These are phyloP conservation scores for Hiodon tergisus DNA, from an alignment of 2,113 vertebrate genomes.

Conservation along the genomic window DNA sequence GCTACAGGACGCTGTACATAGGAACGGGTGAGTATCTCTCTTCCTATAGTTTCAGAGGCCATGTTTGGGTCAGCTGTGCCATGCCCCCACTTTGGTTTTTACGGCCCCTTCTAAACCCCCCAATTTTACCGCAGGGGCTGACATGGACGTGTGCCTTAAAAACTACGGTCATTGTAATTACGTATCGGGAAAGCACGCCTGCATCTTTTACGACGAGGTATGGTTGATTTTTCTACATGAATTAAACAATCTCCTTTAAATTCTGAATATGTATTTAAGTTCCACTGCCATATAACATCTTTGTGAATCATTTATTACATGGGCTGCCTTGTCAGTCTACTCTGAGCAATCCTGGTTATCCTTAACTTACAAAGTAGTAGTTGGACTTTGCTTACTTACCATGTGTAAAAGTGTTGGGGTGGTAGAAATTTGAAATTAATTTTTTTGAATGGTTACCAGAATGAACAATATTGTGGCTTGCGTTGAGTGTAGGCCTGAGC, in stretches of 20 bases:
- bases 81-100: not conserved
- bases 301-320: no score
- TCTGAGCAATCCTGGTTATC: no score
- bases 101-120: not conserved
- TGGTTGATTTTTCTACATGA: conserved; percentile 27
- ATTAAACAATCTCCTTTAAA: no score
- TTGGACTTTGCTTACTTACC: no score
- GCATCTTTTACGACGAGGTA: conserved; percentile 98
- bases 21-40: conserved; percentile 77
- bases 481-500: not conserved
- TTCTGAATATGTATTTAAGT: no score
- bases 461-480: not conserved
- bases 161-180: conserved; percentile 97
- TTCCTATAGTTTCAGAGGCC: not conserved
- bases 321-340: no score
- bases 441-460: no score
- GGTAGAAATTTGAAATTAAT: no score
- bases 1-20: conserved; percentile 94
- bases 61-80: not conserved
- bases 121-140: conserved; percentile 71
- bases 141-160: conserved; percentile 99
- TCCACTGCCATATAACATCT: no score
- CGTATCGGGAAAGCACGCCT: conserved; percentile 94
- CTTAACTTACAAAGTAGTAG: no score
- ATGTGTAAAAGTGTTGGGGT: no score